Conservation (phyloP, 2,888 invertebrate species). For the Leptogaster cylindrica region DNA sequence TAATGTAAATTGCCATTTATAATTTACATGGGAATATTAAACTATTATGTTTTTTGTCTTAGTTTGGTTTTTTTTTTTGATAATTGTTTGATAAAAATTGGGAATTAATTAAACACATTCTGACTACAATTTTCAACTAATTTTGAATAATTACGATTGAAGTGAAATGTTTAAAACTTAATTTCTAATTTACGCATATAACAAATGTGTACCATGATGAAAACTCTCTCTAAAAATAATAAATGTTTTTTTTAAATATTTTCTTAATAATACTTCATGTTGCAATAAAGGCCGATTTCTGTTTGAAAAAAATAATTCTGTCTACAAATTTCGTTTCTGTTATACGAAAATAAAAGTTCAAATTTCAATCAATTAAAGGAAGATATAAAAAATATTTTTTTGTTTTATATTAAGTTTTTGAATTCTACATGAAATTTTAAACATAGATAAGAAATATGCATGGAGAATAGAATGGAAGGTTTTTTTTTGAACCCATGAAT, state of each 20-base stretch:
- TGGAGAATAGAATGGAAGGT: not conserved
- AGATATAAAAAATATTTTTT: not conserved
- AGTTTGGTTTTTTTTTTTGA: not conserved
- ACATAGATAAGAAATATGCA: not conserved
- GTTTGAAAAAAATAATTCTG: too few relatives aligned
- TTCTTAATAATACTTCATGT: conserved; percentile 18
- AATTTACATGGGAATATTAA: not conserved
- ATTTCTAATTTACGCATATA: too few relatives aligned
- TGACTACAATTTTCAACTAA: too few relatives aligned
- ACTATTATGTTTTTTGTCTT: not conserved
- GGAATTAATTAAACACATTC: too few relatives aligned
- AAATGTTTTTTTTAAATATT: conserved; percentile 10
- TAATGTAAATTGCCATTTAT: not conserved
- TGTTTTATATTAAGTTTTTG: not conserved
- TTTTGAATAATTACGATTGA: too few relatives aligned
- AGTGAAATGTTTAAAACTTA: too few relatives aligned
- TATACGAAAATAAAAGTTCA: not conserved
- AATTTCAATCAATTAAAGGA: not conserved
- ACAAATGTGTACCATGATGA: conserved; percentile 10
- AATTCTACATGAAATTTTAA: not conserved
- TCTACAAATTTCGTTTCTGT: not conserved
- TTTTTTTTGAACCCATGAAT: not conserved
- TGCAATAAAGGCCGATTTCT: conserved; percentile 21
- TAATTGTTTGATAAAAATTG: not conserved
- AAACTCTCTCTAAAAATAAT: conserved; percentile 36